Percentiles rank a stretch among this genome's conserved stretches.
Evolutionary conservation across 2,113 vertebrate genomes (phyloP).

Genomic region (Nycticryphes semicollaris): DNA sequence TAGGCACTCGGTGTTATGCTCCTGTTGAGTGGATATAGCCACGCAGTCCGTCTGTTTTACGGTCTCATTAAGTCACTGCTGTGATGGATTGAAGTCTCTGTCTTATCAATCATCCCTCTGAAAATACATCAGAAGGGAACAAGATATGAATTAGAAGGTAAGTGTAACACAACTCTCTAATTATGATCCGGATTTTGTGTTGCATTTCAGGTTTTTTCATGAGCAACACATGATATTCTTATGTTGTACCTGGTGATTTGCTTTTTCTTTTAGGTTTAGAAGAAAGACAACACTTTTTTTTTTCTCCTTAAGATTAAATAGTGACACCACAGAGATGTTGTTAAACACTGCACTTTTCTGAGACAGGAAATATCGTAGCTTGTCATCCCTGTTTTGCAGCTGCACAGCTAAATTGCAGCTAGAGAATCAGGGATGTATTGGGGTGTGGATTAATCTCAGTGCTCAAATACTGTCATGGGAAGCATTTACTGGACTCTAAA

Average conservation of each 20-base stretch:
- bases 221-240: neutral
- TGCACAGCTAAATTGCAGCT: neutral
- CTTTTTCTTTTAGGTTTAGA: neutral
- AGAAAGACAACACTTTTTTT: neutral
- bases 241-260: fast-evolving
- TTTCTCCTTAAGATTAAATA: neutral
- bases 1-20: neutral
- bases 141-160: neutral
- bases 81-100: neutral
- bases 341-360: neutral
- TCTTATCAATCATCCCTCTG: neutral
- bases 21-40: neutral
- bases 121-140: neutral
- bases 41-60: neutral
- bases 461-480: neutral
- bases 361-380: neutral
- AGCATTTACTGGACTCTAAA: neutral
- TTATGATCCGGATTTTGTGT: neutral
- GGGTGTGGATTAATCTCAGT: neutral
- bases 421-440: neutral
- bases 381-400: neutral
- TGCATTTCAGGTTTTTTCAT: neutral
- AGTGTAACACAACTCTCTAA: neutral
- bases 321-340: neutral
- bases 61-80: neutral